These are phyloP conservation scores for Spinus olivaceus DNA, from an alignment of 2,797 vertebrate genomes.

Conservation along the genomic window DNA sequence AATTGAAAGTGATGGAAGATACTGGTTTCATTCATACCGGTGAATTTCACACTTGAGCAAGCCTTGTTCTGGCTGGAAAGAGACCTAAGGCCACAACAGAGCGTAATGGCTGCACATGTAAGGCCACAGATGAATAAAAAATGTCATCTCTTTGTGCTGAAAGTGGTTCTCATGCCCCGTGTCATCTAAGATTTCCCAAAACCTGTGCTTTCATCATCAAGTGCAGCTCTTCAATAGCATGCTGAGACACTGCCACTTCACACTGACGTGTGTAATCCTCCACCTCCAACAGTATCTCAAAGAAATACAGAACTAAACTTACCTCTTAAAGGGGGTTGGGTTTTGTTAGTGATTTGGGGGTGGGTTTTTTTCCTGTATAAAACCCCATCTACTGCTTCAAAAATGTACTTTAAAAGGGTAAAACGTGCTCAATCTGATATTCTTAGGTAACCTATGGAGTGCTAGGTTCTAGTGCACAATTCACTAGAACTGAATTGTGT, in stretches of 20 bases:
- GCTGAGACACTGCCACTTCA: background rate
- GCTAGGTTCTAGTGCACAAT: too few relatives aligned
- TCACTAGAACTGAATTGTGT: background rate
- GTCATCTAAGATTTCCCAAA: background rate
- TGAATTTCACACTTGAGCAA: background rate
- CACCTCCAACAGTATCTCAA: background rate
- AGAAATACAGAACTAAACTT: background rate
- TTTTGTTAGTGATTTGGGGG: background rate
- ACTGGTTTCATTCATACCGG: background rate
- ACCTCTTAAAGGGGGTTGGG: background rate
- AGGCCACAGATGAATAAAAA: background rate
- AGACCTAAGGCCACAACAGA: background rate
- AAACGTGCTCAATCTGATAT: background rate
- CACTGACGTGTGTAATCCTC: background rate
- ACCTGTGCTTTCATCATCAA: background rate
- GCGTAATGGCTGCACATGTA: background rate
- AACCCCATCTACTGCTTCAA: background rate
- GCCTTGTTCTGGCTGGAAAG: background rate
- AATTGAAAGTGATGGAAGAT: background rate
- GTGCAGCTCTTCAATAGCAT: background rate
- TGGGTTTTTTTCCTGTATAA: background rate
- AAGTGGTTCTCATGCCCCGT: accelerated
- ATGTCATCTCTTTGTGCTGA: background rate
- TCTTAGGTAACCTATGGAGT: background rate
- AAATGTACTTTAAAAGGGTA: background rate